Percentiles rank a stretch among this genome's conserved stretches.
Evolutionary conservation across 1,140 invertebrate species (phyloP).

Genomic region (Drosophila sp.): DNA sequence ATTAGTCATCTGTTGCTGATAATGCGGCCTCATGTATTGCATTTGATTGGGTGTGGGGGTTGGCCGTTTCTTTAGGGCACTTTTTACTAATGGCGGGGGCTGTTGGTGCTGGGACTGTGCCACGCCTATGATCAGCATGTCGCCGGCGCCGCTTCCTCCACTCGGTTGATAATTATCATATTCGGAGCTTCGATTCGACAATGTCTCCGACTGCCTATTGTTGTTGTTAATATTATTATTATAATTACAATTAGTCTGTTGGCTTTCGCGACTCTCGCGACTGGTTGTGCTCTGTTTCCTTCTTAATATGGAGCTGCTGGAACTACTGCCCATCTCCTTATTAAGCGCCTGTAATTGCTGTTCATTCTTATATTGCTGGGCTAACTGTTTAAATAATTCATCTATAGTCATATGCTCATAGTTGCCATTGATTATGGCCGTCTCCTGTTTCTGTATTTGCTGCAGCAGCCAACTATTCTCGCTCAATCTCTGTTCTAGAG

Average conservation of each 20-base stretch:
- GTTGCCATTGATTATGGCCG: conserved; percentile 75
- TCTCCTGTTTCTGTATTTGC: conserved; percentile 78
- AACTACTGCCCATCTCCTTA: conserved; percentile 33
- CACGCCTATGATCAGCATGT: conserved; percentile 70
- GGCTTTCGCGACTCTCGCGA: conserved; percentile 51
- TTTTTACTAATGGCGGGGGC: conserved; percentile 64
- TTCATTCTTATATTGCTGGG: conserved; percentile 75
- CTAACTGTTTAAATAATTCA: conserved; percentile 72
- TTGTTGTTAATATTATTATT: conserved; percentile 52
- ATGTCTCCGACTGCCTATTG: conserved; percentile 71
- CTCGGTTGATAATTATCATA: conserved; percentile 75
- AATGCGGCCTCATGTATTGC: conserved; percentile 56
- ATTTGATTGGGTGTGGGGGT: conserved; percentile 62
- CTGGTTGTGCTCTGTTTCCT: conserved; percentile 66
- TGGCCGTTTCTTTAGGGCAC: conserved; percentile 67
- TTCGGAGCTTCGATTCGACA: conserved; percentile 78
- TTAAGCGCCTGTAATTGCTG: conserved; percentile 56
- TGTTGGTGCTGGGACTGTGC: conserved; percentile 68
- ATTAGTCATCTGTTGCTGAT: conserved; percentile 32
- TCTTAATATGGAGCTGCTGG: conserved; percentile 45
- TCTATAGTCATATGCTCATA: conserved; percentile 77
- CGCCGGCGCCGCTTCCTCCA: conserved; percentile 34
- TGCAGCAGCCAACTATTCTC: conserved; percentile 79
- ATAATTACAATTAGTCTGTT: conserved; percentile 33
- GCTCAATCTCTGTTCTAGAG: conserved; percentile 67